Conservation (phyloP, 2,888 invertebrate species). For the Dicranocentrus wangi region DNA sequence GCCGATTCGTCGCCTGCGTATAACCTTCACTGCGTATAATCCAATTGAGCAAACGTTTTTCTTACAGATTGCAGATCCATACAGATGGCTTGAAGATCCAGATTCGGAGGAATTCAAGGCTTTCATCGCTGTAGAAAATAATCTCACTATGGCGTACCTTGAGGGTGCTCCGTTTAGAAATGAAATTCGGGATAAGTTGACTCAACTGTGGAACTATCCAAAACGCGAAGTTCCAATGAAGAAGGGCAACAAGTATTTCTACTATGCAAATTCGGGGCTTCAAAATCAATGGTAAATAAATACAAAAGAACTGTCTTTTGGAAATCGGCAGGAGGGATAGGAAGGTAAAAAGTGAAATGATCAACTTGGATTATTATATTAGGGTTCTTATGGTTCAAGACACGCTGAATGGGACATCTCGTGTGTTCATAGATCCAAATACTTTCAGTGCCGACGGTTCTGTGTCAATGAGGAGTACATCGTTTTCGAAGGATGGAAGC, state of each 20-base stretch:
- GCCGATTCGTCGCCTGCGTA: too few species aligned
- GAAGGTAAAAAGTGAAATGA: too few species aligned
- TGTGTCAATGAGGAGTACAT: slow-evolving; percentile 83
- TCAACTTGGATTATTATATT: background rate
- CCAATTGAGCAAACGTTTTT: background rate
- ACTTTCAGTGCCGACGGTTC: slow-evolving; percentile 93
- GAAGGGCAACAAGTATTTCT: slow-evolving; percentile 74
- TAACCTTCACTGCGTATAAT: background rate
- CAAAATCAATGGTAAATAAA: slow-evolving; percentile 91
- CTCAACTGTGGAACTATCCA: slow-evolving; percentile 61
- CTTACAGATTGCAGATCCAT: slow-evolving; percentile 65
- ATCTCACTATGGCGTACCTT: slow-evolving; percentile 63
- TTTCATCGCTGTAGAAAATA: slow-evolving; percentile 69
- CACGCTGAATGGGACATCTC: slow-evolving; percentile 83
- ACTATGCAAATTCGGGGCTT: slow-evolving; percentile 90
- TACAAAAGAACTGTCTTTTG: background rate
- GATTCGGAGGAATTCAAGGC: slow-evolving; percentile 66
- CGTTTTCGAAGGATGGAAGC: slow-evolving; percentile 92
- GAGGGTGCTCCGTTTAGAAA: slow-evolving; percentile 73
- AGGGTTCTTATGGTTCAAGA: slow-evolving; percentile 94
- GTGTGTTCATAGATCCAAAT: slow-evolving; percentile 96
- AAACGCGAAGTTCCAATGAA: slow-evolving; percentile 54
- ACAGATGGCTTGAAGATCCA: slow-evolving; percentile 70
- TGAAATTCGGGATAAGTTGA: slow-evolving; percentile 55
- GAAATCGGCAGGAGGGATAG: background rate